These are phyloP conservation scores for Ceyx margarethae DNA, from an alignment of 2,113 vertebrate species.

Conservation along the genomic window DNA sequence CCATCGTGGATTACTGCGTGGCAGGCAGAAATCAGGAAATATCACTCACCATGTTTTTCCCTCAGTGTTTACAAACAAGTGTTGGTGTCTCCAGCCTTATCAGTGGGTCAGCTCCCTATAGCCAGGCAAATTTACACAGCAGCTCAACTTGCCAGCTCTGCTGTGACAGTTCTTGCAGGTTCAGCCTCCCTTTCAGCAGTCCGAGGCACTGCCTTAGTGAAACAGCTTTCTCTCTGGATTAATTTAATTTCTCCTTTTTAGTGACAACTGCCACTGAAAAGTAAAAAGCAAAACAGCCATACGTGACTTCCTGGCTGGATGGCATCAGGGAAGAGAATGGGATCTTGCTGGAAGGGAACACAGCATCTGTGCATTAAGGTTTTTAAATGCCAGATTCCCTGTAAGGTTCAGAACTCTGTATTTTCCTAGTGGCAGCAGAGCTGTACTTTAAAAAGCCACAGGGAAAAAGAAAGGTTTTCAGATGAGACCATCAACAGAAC, in stretches of 20 bases:
- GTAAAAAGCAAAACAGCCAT: not conserved
- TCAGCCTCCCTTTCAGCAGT: not conserved
- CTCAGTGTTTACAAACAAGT: conserved; percentile 33
- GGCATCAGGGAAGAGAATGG: not conserved
- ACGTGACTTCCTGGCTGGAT: not conserved
- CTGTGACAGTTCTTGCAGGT: not conserved
- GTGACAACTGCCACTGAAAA: not conserved
- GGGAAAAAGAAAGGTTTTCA: not conserved
- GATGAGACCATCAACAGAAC: not conserved
- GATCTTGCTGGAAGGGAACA: not conserved
- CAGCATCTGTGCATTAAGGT: not conserved
- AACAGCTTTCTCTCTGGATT: not conserved
- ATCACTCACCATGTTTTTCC: not conserved
- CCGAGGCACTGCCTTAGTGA: not conserved
- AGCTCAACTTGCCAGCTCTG: not conserved
- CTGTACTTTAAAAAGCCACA: not conserved
- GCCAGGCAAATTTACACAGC: not conserved
- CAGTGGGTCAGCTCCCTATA: not conserved
- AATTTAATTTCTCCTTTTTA: conserved; percentile 1
- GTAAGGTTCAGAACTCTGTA: not conserved
- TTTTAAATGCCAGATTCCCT: not conserved
- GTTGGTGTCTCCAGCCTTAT: not conserved
- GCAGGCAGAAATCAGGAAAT: conserved; percentile 32
- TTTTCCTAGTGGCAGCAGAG: not conserved
- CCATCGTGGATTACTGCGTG: conserved; percentile 9